Percentiles rank a stretch among this genome's conserved stretches.
Evolutionary conservation across 2,113 vertebrate genomes (phyloP).

Genomic region (Pterocles orientalis): DNA sequence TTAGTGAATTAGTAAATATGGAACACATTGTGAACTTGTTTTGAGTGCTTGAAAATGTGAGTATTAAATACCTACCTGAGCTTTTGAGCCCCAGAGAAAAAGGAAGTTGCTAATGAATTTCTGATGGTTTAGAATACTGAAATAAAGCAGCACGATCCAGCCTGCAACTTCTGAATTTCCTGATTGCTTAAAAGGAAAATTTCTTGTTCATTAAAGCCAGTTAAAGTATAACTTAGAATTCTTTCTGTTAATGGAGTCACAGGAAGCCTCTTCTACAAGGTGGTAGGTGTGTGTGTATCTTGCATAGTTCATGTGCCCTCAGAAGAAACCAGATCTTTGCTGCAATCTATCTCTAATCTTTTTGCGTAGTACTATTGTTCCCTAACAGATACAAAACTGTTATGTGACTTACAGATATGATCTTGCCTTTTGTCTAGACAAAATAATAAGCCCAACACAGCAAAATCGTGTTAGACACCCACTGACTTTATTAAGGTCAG

Average conservation of each 20-base stretch:
- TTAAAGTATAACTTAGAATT: not conserved
- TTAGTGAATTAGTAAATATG: conserved; percentile 24
- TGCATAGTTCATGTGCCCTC: not conserved
- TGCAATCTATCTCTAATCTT: conserved; percentile 5
- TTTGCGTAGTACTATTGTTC: not conserved
- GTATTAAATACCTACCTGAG: conserved; percentile 13
- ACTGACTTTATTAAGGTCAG: conserved; percentile 43
- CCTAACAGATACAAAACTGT: not conserved
- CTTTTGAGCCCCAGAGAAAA: not conserved
- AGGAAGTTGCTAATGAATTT: not conserved
- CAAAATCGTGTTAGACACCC: conserved; percentile 31
- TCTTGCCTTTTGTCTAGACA: conserved; percentile 49
- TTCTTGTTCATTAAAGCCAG: not conserved
- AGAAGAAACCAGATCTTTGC: not conserved
- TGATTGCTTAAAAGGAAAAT: not conserved
- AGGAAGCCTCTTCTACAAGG: not conserved
- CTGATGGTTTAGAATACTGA: not conserved
- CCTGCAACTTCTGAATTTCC: not conserved
- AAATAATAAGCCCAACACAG: conserved; percentile 38
- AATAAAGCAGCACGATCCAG: not conserved
- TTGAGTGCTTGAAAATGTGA: not conserved
- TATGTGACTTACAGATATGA: conserved; percentile 38
- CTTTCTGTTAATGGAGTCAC: not conserved
- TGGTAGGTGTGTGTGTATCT: not conserved
- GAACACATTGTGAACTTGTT: not conserved